Base-by-base conservation (phyloP, 2,888 invertebrate genomes). In the Psococerastis gibbosa region DNA sequence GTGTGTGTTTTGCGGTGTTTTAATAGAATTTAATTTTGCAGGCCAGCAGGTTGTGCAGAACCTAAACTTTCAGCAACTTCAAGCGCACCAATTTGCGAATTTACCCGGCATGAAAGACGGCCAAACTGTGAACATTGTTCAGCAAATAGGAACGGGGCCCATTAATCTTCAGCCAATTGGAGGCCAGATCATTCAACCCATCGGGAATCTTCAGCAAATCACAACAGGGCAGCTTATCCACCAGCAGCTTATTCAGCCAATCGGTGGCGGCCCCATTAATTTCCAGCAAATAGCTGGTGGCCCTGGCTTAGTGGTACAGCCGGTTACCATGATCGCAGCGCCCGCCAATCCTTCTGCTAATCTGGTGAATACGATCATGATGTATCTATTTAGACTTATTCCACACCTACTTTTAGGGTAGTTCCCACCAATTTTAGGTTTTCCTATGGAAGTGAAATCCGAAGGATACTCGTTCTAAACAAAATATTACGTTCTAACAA, bases 191-290 rank as follows among this genome's bases (percentile, higher is more conserved):
- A 22, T 13, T 34, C 35, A 17, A 13, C 38, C 38, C 3, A 5
- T 38, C 8, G 27, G 27, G 8, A 38, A 38, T 20, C 22, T 38
- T 20, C 38, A 38, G 22, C 38, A 5, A 22, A 38, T 38, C 18
- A 5, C 6, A 22, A 20, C 20, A 9, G 38, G 38, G 4, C 38
- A 38, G 22, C 13, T 38, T 5, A 16, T 38, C 20, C 38, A 38
- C 9, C 38, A 16, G 18, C 38, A 38, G 22, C 4, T 38, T 18
- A 38, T 38, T 38, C 38, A 38, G 20, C 38, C 38, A 18, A 38
- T 38, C 20, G 18, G 5, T 5, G 4, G 4, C 27, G 11, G 27
- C 27, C 27, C 6, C 6, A 27, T 27, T 27, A 27, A 27, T 27
- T 27, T 38, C 22, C 38, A 38, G 20, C 38, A 17, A 18, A 38